These are phyloP conservation scores for Sapajus apella DNA, from an alignment of 2,113 vertebrate genomes.

Conservation along the genomic window DNA sequence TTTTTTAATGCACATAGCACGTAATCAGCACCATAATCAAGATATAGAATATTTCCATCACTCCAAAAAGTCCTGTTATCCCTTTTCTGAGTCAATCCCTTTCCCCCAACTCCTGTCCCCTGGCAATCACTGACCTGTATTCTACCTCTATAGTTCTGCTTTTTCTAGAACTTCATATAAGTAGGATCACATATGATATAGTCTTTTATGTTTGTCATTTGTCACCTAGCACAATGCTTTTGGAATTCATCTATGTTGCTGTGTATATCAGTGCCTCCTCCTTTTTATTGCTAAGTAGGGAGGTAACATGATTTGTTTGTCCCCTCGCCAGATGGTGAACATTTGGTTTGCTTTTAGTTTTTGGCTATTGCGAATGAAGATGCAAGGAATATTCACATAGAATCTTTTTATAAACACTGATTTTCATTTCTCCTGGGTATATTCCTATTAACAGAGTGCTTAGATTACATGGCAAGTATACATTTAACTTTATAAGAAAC, in stretches of 20 bases:
- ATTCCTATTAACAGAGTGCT: not conserved
- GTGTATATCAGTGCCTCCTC: not conserved
- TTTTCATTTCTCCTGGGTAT: slow-evolving; percentile 46
- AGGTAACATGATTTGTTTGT: not conserved
- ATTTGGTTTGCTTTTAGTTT: slow-evolving; percentile 36
- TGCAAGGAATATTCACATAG: not conserved
- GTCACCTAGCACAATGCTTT: not conserved
- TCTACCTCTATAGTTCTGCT: not conserved
- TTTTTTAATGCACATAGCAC: not conserved
- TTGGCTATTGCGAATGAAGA: not conserved
- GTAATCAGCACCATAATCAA: not conserved
- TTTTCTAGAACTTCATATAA: slow-evolving; percentile 43
- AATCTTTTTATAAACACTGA: slow-evolving; percentile 32
- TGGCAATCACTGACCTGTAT: not conserved
- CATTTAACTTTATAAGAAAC: slow-evolving; percentile 36
- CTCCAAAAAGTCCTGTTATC: not conserved
- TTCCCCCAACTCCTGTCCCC: not conserved
- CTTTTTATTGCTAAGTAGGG: not conserved
- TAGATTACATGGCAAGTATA: not conserved
- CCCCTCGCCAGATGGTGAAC: not conserved
- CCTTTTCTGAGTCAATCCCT: not conserved
- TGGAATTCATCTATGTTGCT: not conserved
- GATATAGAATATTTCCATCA: not conserved
- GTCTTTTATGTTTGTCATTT: slow-evolving; percentile 38
- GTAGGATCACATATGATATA: not conserved